Evolutionary conservation across 2,888 invertebrate species (phyloP), one percentile per base, ranked within the genome.

Genomic region (Oegoconia quadripuncta): DNA sequence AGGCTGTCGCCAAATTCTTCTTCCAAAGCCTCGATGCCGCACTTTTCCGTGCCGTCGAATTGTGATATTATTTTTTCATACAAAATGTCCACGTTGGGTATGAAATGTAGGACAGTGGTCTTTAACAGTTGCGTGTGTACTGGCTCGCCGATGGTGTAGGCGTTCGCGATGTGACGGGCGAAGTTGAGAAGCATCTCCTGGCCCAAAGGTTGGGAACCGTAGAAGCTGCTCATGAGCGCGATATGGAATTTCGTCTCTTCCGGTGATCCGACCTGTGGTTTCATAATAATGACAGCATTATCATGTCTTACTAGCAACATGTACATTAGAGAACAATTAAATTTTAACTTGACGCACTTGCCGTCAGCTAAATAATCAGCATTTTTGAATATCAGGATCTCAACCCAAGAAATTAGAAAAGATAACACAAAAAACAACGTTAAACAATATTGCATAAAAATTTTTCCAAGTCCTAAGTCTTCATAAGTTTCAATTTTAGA

Each of bases 231-330:
- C 17, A 96, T 80, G n/a, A 97, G 72, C 0, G 93, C 93, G 11
- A 97, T 89, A 62, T 95, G 94, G 61, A 95, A 92, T 78, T 97
- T 96, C 1, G 88, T 89, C 67, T 96, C 95, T 59, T 95, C 94
- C 0, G 94, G 92, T 1, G 91, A 88, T 0, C 93, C 94, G 44
- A 93, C 87, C 94, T 95, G 72, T n/a, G 73, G 63, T 55, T 53
- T 43, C 6, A 12, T n/a, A 3, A 32, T 2, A 32, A 22, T 13
- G 6, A 22, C 8, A 12, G 12, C 7, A 4, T 22, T 22, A 28
- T 37, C 3, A 29, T 11, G 9, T 22, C 22, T 22, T 22, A 2
- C 7, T 2, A n/a, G n/a, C n/a, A n/a, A n/a, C n/a, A n/a, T n/a
- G n/a, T n/a, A n/a, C n/a, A n/a, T n/a, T n/a, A n/a, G n/a, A n/a